phyloP scores from a whole-genome alignment of 2,113 vertebrate species.

The Siniperca knerii region DNA sequence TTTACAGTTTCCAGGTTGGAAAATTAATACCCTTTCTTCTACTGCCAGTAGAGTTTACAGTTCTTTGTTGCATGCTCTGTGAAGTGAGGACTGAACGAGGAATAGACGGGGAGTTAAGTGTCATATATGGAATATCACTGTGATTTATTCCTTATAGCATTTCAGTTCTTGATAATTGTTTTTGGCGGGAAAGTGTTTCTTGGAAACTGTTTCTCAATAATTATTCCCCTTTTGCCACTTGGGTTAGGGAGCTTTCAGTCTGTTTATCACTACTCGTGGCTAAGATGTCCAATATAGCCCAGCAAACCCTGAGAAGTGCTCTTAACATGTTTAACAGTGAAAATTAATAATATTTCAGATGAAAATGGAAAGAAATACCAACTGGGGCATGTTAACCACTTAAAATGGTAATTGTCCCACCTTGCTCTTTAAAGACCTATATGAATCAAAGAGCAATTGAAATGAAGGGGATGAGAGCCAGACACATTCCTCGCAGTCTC shows the following conservation, averaged over 20 bases:
- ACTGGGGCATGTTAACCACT: slow-evolving; percentile 73
- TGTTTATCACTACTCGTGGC: slow-evolving; percentile 61
- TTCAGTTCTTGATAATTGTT: slow-evolving; percentile 60
- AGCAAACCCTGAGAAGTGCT: slow-evolving; percentile 25
- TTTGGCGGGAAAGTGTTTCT: slow-evolving; percentile 38
- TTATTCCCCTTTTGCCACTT: slow-evolving; percentile 51
- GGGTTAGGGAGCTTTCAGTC: slow-evolving; percentile 33
- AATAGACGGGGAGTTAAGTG: slow-evolving; percentile 46
- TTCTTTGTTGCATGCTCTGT: slow-evolving; percentile 68
- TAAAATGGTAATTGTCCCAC: slow-evolving; percentile 80
- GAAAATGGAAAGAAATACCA: slow-evolving; percentile 65
- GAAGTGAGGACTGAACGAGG: slow-evolving; percentile 55
- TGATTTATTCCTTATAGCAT: slow-evolving; percentile 47
- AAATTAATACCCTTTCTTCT: slow-evolving; percentile 81
- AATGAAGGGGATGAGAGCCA: slow-evolving; percentile 54
- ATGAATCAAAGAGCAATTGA: slow-evolving; percentile 71
- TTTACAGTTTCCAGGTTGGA: slow-evolving; percentile 79
- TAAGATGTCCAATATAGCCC: slow-evolving; percentile 57
- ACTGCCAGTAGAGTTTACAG: slow-evolving; percentile 73
- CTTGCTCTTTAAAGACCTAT: slow-evolving; percentile 63
- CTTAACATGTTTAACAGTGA: slow-evolving; percentile 72
- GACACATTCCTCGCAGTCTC: slow-evolving; percentile 26
- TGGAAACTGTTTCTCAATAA: slow-evolving; percentile 46
- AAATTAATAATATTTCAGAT: slow-evolving; percentile 75
- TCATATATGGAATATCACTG: slow-evolving; percentile 49